phyloP scores from a whole-genome alignment of 64 coral and sea anemone species.

The Hydrozoanthus tunicans region DNA sequence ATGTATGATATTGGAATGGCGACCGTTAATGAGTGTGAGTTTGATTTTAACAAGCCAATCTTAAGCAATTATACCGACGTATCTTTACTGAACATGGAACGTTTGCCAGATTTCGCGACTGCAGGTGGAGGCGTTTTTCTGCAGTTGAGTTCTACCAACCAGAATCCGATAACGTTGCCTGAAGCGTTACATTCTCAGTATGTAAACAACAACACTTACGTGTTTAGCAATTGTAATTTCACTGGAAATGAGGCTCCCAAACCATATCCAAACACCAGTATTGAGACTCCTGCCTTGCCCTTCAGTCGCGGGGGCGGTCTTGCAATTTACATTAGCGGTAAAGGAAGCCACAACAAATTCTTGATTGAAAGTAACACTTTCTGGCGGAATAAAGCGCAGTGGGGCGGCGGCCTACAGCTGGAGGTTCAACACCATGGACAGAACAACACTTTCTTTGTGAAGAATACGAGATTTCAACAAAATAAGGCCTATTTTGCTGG shows the following conservation, averaged over 20 bases:
- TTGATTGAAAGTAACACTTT: constrained; percentile 70
- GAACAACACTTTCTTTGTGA: constrained; percentile 65
- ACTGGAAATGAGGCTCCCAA: constrained; percentile 62
- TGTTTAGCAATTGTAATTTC: constrained; percentile 54
- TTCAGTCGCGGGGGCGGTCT: constrained; percentile 96
- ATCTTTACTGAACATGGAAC: not conserved
- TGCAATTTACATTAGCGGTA: constrained; percentile 69
- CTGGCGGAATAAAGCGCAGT: constrained; percentile 59
- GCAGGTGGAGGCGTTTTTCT: constrained; percentile 35
- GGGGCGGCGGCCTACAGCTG: constrained; percentile 76
- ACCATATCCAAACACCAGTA: constrained; percentile 31
- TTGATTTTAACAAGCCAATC: constrained; percentile 7
- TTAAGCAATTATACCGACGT: not conserved
- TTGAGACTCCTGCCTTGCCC: constrained; percentile 66
- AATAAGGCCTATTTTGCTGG: constrained; percentile 60
- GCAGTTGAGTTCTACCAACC: not conserved
- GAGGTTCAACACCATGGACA: constrained; percentile 26
- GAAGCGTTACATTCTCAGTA: constrained; percentile 4
- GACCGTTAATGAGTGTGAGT: not conserved
- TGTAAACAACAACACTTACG: constrained; percentile 44
- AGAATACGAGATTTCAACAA: constrained; percentile 47
- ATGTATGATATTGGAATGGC: constrained; percentile 36
- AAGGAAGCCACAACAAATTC: constrained; percentile 61
- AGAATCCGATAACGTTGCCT: not conserved
- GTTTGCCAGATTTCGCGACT: not conserved